These are phyloP conservation scores for Fregetta grallaria DNA, from an alignment of 2,113 vertebrate genomes.

Conservation along the genomic window DNA sequence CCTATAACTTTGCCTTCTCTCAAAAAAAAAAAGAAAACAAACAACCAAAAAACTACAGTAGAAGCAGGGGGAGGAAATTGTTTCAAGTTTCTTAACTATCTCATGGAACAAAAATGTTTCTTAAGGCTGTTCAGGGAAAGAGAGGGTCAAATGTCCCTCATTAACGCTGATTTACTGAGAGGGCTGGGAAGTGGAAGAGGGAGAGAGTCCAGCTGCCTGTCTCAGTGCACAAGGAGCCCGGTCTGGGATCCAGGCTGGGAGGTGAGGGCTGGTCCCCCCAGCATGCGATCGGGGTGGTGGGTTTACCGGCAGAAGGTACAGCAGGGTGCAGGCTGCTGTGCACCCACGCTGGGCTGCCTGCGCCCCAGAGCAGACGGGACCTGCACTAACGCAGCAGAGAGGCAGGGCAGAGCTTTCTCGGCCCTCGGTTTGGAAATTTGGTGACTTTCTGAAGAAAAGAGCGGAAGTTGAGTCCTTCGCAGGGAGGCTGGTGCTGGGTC, in stretches of 20 bases:
- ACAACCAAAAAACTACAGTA: not conserved
- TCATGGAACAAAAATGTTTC: conserved; percentile 60
- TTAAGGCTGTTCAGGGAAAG: conserved; percentile 9
- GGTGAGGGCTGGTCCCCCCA: not conserved
- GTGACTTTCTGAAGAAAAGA: not conserved
- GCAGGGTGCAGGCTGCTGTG: not conserved
- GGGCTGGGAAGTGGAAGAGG: not conserved
- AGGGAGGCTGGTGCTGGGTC: not conserved
- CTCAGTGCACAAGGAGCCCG: not conserved
- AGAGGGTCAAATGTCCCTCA: conserved; percentile 53
- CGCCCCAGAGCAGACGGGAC: not conserved
- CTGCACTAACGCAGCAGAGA: accelerated
- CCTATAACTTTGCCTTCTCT: not conserved
- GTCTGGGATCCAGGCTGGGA: not conserved
- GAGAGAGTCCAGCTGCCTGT: conserved; percentile 39
- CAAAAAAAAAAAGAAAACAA: not conserved
- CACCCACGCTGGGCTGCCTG: not conserved
- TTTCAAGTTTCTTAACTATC: conserved; percentile 42
- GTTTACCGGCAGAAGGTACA: not conserved
- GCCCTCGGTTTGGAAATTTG: not conserved
- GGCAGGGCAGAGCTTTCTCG: not conserved
- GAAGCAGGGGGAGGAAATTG: conserved; percentile 13
- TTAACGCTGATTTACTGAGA: conserved; percentile 29
- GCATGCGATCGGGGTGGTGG: accelerated
- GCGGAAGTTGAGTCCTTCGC: not conserved